phyloP scores from a whole-genome alignment of 2,888 invertebrate genomes.

The Ametastegia equiseti region DNA sequence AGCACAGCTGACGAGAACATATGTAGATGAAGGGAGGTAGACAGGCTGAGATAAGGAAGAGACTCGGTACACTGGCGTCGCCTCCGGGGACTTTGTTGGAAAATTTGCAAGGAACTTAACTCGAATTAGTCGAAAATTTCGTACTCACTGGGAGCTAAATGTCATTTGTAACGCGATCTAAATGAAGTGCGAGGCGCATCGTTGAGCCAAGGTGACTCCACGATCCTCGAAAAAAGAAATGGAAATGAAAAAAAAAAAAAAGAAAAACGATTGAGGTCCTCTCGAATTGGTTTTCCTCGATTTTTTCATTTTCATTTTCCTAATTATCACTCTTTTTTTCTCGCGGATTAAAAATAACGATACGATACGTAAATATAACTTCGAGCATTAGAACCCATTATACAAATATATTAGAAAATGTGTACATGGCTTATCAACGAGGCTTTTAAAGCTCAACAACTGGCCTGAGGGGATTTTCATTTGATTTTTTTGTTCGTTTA shows the following conservation, averaged over 20 bases:
- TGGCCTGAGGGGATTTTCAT: not conserved
- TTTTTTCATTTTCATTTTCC: not conserved
- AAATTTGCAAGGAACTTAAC: conserved; percentile 43
- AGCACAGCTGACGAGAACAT: conserved; percentile 80
- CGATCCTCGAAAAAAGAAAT: not conserved
- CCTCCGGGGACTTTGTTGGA: conserved; percentile 38
- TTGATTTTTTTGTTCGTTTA: too few relatives aligned
- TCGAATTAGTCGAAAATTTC: conserved; percentile 44
- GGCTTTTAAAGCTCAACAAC: not conserved
- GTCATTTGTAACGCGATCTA: conserved; percentile 41
- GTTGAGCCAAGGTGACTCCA: not conserved
- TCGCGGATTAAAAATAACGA: not conserved
- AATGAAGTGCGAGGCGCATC: conserved; percentile 18
- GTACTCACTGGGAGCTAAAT: conserved; percentile 27
- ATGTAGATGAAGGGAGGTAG: conserved; percentile 78
- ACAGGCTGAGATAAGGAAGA: conserved; percentile 22
- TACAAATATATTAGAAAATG: not conserved
- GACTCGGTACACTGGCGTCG: conserved; percentile 32
- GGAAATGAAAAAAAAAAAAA: too few relatives aligned
- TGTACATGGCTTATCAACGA: not conserved
- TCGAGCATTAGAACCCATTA: not conserved
- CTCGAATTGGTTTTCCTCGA: too few relatives aligned
- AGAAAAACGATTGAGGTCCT: too few relatives aligned
- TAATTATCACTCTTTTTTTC: not conserved
- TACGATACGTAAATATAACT: not conserved